Evolutionary conservation across 1,140 invertebrate genomes (phyloP), one percentile per base, ranked within the genome.

Genomic region (Dendrolimus kikuchii): DNA sequence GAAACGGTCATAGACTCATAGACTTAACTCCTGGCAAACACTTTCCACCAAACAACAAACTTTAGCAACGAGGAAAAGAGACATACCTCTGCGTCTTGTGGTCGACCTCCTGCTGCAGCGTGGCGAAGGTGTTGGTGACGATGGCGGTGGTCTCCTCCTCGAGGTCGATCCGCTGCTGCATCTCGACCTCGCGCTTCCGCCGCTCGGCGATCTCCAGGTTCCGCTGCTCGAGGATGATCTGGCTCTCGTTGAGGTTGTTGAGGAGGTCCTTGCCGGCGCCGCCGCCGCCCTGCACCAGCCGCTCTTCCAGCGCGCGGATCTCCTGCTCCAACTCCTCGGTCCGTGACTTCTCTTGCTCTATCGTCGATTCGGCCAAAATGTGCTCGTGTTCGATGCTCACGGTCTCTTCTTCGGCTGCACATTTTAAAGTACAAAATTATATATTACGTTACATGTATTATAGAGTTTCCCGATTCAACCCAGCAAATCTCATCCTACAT

Each of bases 21-120:
- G n/a, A n/a, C n/a, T n/a, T n/a, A n/a, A n/a, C n/a, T n/a, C n/a
- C n/a, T n/a, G 2, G 5, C 6, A 46, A 6, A 0, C 36, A 10
- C 45, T 10, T 2, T 9, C 36, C 23, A 46, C 7, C 2, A 4
- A 7, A 10, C 10, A n/a, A 46, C 8, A 8, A 4, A 7, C 5
- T 8, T 6, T 46, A 8, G n/a, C 5, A 5, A 46, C 45, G n/a
- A 9, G 7, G 36, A 46, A 1, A 46, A 9, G 0, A 10, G 6
- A 72, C 93, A 38, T 95, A 86, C 88, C 97, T 95, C 67, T 93
- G 94, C n/a, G 95, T 95, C 82, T 98, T 98, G 36, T 94, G 90
- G 78, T 98, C 96, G 3, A 98, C 95, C 84, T 98, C 96, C 79
- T 97, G 95, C 76, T 97, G 95, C 23, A 98, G 83, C 51, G 92